A percentile compares a stretch with the other conserved stretches of the same genome.
Evolutionary conservation across 2,888 invertebrate species (phyloP).

Genomic region (Schizaphis graminum): DNA sequence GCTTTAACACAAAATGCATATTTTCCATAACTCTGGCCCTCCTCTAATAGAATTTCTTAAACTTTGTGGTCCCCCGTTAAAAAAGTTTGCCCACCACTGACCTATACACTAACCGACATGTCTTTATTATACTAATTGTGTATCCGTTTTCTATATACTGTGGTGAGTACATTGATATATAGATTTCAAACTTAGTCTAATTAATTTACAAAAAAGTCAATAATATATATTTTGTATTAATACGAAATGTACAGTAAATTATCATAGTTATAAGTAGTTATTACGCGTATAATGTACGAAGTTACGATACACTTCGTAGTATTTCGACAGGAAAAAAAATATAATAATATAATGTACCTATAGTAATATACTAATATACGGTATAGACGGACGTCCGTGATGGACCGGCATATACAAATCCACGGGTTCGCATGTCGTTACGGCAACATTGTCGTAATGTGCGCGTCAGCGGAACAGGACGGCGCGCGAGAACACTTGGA

Average conservation of each 20-base stretch:
- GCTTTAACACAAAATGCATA: no score
- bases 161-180: not conserved
- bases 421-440: not conserved
- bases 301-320: no score
- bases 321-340: not conserved
- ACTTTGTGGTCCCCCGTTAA: no score
- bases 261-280: not conserved
- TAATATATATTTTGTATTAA: not conserved
- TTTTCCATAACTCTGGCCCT: no score
- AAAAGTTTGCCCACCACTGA: no score
- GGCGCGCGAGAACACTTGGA: constrained; percentile 27
- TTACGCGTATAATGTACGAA: not conserved
- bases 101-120: not conserved
- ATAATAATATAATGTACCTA: no score
- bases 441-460: not conserved
- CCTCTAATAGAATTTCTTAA: no score
- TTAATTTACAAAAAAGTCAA: not conserved
- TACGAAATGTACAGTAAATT: not conserved
- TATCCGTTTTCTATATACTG: not conserved
- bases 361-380: not conserved
- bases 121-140: not conserved
- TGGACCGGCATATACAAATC: not conserved
- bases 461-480: not conserved
- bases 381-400: not conserved
- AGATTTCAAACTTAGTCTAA: not conserved